phyloP scores from a whole-genome alignment of 2,888 invertebrate species.

The Hetaerina titia region DNA sequence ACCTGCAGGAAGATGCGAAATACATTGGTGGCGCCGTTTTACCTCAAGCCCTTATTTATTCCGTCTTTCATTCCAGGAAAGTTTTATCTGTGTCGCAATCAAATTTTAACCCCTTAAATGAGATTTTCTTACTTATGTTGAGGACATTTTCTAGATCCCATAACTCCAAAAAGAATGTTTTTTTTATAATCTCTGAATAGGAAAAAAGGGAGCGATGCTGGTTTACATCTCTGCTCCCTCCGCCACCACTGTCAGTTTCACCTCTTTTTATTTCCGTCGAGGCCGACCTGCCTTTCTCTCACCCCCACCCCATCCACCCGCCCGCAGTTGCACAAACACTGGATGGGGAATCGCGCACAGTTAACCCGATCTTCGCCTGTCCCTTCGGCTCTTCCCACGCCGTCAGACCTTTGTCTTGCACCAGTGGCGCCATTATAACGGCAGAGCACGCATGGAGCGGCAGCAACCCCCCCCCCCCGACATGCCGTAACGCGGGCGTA shows the following conservation, averaged over 20 bases:
- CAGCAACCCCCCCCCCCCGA: not conserved
- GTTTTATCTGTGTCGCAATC: not conserved
- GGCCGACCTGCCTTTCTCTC: not conserved
- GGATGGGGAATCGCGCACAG: not conserved
- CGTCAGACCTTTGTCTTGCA: conserved; percentile 7
- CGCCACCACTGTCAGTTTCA: not conserved
- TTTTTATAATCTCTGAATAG: not conserved
- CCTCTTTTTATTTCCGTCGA: not conserved
- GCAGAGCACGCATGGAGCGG: conserved; percentile 52
- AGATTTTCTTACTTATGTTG: not conserved
- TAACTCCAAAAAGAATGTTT: conserved; percentile 1
- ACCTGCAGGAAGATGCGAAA: not conserved
- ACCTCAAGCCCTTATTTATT: not conserved
- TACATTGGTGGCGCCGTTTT: not conserved
- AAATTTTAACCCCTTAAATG: not conserved
- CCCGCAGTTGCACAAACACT: conserved; percentile 23
- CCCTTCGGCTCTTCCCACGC: conserved; percentile 54
- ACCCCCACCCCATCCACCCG: not conserved
- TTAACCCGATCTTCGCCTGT: conserved; percentile 54
- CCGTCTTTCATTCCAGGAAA: not conserved
- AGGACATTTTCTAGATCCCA: conserved; percentile 7
- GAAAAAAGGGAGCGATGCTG: not conserved
- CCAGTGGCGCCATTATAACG: conserved; percentile 62
- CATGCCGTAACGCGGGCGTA: not conserved
- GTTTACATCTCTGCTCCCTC: not conserved